These are phyloP conservation scores for Bergia sp. DNA, from an alignment of 92 coral and sea anemone species.

Conservation along the genomic window DNA sequence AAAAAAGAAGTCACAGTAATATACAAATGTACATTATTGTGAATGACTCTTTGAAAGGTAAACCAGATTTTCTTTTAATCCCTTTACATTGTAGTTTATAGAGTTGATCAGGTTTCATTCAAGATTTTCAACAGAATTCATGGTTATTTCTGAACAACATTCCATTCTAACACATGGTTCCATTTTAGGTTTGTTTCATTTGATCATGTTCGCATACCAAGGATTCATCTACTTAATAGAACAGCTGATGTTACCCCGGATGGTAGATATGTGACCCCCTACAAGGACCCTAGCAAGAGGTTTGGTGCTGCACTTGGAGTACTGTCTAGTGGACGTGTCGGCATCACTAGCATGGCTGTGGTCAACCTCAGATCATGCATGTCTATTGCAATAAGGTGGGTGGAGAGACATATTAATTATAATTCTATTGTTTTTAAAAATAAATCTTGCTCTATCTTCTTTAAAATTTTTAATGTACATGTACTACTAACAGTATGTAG, in stretches of 20 bases:
- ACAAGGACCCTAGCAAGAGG: slow-evolving; percentile 93
- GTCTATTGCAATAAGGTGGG: slow-evolving; percentile 91
- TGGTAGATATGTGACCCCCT: slow-evolving; percentile 85
- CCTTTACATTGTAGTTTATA: neutral
- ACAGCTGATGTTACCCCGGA: slow-evolving; percentile 90
- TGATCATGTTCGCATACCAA: slow-evolving; percentile 87
- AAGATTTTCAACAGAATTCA: no score
- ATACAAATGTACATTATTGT: no score
- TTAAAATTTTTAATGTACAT: no score
- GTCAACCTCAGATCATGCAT: slow-evolving; percentile 75
- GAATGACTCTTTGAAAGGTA: no score
- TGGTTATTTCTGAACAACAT: neutral
- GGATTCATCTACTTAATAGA: slow-evolving; percentile 76
- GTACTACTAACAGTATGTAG: no score
- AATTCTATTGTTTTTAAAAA: no score
- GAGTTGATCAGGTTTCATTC: no score
- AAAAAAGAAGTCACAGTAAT: no score
- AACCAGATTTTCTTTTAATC: neutral
- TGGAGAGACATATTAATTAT: neutral
- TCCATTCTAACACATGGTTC: neutral
- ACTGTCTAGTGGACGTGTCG: slow-evolving; percentile 91
- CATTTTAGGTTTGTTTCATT: slow-evolving; percentile 85
- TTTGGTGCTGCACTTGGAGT: slow-evolving; percentile 99
- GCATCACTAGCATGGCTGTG: slow-evolving; percentile 89
- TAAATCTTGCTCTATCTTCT: no score